Conservation (phyloP, 2,113 vertebrate species). For the Perca fluviatilis region DNA sequence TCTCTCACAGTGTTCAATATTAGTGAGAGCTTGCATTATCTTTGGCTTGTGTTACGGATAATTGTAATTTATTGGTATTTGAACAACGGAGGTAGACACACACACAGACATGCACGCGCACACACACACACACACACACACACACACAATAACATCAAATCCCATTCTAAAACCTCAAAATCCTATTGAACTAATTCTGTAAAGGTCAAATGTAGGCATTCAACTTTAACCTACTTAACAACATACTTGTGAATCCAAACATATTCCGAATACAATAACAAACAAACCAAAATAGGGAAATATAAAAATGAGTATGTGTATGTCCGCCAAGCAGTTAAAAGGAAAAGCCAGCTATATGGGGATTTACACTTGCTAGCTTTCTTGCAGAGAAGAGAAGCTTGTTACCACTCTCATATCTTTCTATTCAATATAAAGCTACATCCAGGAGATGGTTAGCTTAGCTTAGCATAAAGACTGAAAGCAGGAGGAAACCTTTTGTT, state of each 20-base stretch:
- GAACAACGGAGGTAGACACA: neutral
- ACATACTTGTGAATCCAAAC: neutral
- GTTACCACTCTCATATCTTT: too few relatives aligned
- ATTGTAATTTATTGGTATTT: neutral
- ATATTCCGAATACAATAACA: too few relatives aligned
- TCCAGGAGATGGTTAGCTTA: neutral
- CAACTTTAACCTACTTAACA: too few relatives aligned
- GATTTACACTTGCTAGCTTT: too few relatives aligned
- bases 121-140: too few relatives aligned
- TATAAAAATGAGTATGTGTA: too few relatives aligned
- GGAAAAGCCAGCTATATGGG: too few relatives aligned
- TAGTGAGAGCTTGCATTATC: constrained; percentile 13
- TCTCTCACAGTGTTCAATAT: constrained; percentile 22
- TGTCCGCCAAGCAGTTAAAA: too few relatives aligned
- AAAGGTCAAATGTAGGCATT: too few relatives aligned
- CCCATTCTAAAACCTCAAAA: neutral
- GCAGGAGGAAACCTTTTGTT: neutral
- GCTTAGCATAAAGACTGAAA: neutral
- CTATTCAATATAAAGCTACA: neutral
- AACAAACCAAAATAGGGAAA: too few relatives aligned
- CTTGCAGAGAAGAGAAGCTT: too few relatives aligned
- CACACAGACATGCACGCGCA: neutral
- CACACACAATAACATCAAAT: neutral
- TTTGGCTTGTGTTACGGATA: constrained; percentile 1
- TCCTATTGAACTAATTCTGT: neutral